Evolutionary conservation across 1,140 invertebrate species (phyloP).

Genomic region (Solenopsis fugax): DNA sequence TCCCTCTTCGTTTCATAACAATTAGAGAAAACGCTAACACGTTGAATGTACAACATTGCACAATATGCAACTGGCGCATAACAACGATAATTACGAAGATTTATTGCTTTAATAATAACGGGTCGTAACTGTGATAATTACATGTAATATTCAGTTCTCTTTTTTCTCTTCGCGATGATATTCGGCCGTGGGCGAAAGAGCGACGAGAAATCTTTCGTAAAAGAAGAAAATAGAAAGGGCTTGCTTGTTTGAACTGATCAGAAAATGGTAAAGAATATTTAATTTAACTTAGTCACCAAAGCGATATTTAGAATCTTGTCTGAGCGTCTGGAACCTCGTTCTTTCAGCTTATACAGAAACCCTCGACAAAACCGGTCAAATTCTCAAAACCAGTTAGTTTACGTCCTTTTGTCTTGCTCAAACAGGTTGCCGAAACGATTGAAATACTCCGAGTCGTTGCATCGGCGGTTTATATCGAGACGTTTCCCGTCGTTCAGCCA

Average conservation of each 20-base stretch:
- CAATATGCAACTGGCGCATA: neutral
- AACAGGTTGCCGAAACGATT: constrained; percentile 49
- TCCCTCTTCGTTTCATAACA: neutral
- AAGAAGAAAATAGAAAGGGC: constrained; percentile 3
- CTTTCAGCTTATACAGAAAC: neutral
- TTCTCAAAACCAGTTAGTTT: constrained; percentile 55
- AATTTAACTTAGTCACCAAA: neutral
- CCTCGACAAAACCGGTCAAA: constrained; percentile 40
- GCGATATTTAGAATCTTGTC: neutral
- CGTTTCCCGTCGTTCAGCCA: constrained; percentile 4
- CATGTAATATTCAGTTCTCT: neutral
- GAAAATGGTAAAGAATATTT: neutral
- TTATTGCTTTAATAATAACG: constrained; percentile 18
- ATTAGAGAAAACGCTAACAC: constrained; percentile 8
- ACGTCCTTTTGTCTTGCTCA: constrained; percentile 28
- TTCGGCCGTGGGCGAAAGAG: neutral
- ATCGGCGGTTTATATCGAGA: constrained; percentile 23
- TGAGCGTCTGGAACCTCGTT: neutral
- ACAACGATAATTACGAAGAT: constrained; percentile 35
- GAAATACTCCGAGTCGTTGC: constrained; percentile 11
- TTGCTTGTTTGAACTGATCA: too few species aligned
- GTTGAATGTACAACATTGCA: neutral
- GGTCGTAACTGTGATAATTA: constrained; percentile 20
- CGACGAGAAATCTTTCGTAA: neutral
- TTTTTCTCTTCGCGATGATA: neutral